A percentile compares a stretch with the other conserved stretches of the same genome.
Evolutionary conservation across 2,113 vertebrate genomes (phyloP).

Genomic region (Eleginops maclovinus): DNA sequence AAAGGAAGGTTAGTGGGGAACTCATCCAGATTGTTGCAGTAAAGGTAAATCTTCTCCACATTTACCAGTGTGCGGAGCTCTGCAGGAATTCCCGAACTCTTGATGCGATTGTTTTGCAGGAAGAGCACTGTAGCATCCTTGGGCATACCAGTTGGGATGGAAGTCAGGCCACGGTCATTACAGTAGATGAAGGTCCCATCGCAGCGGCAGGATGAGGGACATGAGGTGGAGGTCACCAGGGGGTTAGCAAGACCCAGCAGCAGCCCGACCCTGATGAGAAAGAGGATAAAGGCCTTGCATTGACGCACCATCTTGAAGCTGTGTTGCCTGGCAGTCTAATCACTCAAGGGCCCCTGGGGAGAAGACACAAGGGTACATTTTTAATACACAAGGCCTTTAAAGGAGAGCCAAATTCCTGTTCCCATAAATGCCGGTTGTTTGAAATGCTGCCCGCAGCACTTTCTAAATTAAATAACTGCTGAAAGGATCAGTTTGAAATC

Average conservation of each 20-base stretch:
- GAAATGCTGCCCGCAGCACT: conserved; percentile 67
- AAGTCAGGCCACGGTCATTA: conserved; percentile 97
- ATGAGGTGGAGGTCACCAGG: conserved; percentile 89
- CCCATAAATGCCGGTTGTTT: conserved; percentile 73
- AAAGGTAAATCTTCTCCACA: conserved; percentile 98
- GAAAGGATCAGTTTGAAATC: conserved; percentile 54
- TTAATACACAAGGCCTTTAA: conserved; percentile 75
- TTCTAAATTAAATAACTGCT: conserved; percentile 64
- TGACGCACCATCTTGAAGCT: conserved; percentile 93
- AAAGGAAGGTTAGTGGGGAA: conserved; percentile 97
- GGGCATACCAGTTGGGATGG: conserved; percentile 95
- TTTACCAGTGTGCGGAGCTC: conserved; percentile 91
- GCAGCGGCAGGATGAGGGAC: conserved; percentile 95
- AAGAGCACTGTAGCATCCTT: conserved; percentile 97
- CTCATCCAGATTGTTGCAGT: conserved; percentile 98
- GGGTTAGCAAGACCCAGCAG: conserved; percentile 92
- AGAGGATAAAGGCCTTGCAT: conserved; percentile 92
- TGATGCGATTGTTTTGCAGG: conserved; percentile 99
- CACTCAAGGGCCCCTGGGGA: conserved; percentile 86
- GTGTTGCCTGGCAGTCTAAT: conserved; percentile 80
- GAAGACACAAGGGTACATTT: conserved; percentile 77
- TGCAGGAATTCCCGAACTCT: conserved; percentile 95
- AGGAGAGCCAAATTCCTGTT: conserved; percentile 66
- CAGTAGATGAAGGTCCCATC: conserved; percentile 99
- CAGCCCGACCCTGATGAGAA: conserved; percentile 92